These are phyloP conservation scores for Parazoanthus swiftii DNA, from an alignment of 92 coral and sea anemone genomes.

Conservation along the genomic window DNA sequence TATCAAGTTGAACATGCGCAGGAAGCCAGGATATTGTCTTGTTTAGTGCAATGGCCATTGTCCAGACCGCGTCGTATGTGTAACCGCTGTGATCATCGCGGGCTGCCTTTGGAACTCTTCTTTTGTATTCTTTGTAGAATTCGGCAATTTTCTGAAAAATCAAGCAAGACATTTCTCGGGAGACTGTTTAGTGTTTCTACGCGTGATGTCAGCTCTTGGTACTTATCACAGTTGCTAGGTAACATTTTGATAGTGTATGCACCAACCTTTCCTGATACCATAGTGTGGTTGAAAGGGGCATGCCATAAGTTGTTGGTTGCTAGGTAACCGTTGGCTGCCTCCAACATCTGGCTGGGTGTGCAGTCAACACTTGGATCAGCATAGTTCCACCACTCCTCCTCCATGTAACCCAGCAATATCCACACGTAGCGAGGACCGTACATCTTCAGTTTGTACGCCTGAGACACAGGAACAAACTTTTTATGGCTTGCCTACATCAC, in stretches of 20 bases:
- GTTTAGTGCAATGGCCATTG: slow-evolving; percentile 84
- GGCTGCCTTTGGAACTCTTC: slow-evolving; percentile 42
- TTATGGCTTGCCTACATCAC: too few relatives aligned
- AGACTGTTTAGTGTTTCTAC: neutral
- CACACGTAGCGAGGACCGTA: slow-evolving; percentile 80
- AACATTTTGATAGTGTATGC: neutral
- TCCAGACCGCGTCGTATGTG: slow-evolving; percentile 85
- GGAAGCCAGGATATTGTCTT: slow-evolving; percentile 55
- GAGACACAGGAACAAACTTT: neutral
- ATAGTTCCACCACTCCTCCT: slow-evolving; percentile 73
- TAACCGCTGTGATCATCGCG: slow-evolving; percentile 68
- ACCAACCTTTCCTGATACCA: slow-evolving; percentile 72
- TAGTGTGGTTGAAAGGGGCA: slow-evolving; percentile 47
- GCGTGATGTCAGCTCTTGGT: neutral
- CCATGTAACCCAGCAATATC: slow-evolving; percentile 79
- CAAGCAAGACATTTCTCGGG: neutral
- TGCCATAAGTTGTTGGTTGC: slow-evolving; percentile 77
- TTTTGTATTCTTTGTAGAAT: slow-evolving; percentile 59
- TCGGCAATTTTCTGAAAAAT: slow-evolving; percentile 62
- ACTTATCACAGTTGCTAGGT: neutral
- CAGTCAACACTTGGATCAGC: slow-evolving; percentile 62
- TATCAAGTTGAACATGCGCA: slow-evolving; percentile 57
- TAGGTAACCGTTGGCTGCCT: slow-evolving; percentile 78
- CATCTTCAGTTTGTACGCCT: slow-evolving; percentile 78
- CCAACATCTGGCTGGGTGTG: slow-evolving; percentile 64